Percentiles rank a stretch among this genome's conserved stretches.
These are phyloP conservation scores for Echinometra lucunter DNA, from an alignment of 53 echinoderm and acorn worm genomes.

Conservation along the genomic window DNA sequence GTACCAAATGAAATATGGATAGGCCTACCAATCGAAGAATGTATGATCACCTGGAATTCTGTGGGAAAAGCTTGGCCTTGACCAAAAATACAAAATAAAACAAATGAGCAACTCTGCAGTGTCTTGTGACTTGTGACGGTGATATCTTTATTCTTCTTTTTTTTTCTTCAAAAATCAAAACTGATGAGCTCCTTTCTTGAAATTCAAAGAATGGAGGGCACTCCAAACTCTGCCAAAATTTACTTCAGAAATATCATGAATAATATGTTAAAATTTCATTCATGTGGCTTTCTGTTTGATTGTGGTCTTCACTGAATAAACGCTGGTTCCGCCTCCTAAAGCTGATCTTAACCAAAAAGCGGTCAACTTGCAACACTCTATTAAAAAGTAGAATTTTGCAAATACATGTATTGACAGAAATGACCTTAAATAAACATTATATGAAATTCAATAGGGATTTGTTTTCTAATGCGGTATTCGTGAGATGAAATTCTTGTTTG, in stretches of 20 bases:
- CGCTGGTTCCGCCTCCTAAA: not conserved
- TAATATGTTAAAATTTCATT: no score
- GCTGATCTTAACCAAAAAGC: no score
- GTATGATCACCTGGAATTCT: not conserved
- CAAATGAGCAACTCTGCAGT: not conserved
- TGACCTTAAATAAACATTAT: not conserved
- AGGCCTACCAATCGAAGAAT: not conserved
- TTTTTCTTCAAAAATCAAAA: no score
- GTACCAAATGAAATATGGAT: not conserved
- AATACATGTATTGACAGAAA: not conserved
- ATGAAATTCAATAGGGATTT: no score
- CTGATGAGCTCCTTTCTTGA: no score
- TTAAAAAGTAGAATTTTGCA: not conserved
- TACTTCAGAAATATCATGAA: no score
- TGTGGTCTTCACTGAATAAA: not conserved
- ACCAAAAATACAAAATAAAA: no score
- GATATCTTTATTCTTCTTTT: no score
- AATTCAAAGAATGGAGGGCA: no score
- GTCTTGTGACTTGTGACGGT: not conserved
- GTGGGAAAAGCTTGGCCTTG: not conserved
- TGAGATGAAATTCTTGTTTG: not conserved
- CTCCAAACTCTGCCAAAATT: no score
- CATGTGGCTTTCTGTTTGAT: no score
- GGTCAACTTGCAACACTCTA: not conserved
- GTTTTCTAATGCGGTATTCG: not conserved